phyloP scores from a whole-genome alignment of 2,113 vertebrate species.

The Gambusia affinis region DNA sequence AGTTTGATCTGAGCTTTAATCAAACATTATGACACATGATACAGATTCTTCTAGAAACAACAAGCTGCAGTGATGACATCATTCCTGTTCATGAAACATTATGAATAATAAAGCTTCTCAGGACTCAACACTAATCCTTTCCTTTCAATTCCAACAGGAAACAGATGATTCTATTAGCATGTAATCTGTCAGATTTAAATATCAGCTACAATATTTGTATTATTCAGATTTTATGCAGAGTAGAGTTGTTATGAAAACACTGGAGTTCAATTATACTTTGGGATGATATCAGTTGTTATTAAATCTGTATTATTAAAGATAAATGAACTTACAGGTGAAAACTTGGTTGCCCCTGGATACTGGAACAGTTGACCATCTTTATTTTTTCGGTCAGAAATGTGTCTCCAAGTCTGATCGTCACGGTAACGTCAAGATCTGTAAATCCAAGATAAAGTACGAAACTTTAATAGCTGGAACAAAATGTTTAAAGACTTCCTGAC shows the following conservation, averaged over 20 bases:
- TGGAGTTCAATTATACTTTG: background rate
- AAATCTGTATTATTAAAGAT: background rate
- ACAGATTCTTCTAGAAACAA: background rate
- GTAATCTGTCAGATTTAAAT: background rate
- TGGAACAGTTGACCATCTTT: slow-evolving; percentile 53
- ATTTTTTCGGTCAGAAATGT: slow-evolving; percentile 3
- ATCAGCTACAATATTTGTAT: background rate
- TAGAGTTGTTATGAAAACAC: background rate
- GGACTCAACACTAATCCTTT: background rate
- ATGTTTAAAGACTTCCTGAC: background rate
- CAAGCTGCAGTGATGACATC: background rate
- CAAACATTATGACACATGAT: background rate
- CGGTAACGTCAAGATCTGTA: slow-evolving; percentile 3
- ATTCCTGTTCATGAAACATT: background rate
- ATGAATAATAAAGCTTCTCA: background rate
- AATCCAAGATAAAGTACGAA: background rate
- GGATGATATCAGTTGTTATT: background rate
- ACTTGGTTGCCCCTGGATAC: slow-evolving; percentile 30
- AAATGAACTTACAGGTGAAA: slow-evolving; percentile 47
- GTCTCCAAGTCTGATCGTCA: slow-evolving; percentile 37
- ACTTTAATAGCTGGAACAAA: background rate
- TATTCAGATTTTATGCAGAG: too few species aligned
- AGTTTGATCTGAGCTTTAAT: background rate
- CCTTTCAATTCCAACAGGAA: background rate
- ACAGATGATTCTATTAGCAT: background rate